Base-by-base conservation (phyloP, 2,797 vertebrate species). In the Cuculus canorus region DNA sequence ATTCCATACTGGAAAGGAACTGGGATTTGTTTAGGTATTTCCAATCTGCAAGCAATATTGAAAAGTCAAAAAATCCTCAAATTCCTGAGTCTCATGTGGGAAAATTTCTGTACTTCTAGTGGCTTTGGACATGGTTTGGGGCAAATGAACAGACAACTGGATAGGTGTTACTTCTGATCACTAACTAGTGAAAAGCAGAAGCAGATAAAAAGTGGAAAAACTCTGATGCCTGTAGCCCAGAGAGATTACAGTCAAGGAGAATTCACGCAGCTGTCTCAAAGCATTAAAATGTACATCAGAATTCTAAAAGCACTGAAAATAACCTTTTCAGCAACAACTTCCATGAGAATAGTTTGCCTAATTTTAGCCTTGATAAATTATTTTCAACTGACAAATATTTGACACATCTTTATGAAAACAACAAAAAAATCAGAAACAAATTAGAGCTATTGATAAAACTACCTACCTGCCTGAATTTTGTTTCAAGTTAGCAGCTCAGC, bases 1-100 rank as follows among this genome's bases (percentile, higher is more conserved):
- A 10, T 8, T 19, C 9, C 2, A 23, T 1, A 7, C 9, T 11
- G 4, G 13, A 4, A 30, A 60, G 17, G 32, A 72, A 33, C 1
- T 60, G 35, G 81, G 35, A 17, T 33, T 75, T 92, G 11, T 3
- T 32, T 7, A 5, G 18, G 17, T 32, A 25, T 27, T 30, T 75
- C 3, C 6, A 41, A 7, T 11, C 21, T 57, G 16, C 5, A 71
- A 54, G 5, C 21, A 3, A 4, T 52, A 35, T 23, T 23, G 27
- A 43, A 13, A 54, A 59, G 8, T 11, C 80, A 33, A 5, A 52
- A 32, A 37, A 17, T 11, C 8, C 11, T 64, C 8, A 54, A 28
- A 50, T 63, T 84, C 9, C 8, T 4, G 13, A 64, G 22, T 24
- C 23, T 59, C 5, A 1, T 3, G 7, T 15, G 10, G 50, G 23